phyloP scores from a whole-genome alignment of 2,888 invertebrate species.

The Caenorhabditis sp. region DNA sequence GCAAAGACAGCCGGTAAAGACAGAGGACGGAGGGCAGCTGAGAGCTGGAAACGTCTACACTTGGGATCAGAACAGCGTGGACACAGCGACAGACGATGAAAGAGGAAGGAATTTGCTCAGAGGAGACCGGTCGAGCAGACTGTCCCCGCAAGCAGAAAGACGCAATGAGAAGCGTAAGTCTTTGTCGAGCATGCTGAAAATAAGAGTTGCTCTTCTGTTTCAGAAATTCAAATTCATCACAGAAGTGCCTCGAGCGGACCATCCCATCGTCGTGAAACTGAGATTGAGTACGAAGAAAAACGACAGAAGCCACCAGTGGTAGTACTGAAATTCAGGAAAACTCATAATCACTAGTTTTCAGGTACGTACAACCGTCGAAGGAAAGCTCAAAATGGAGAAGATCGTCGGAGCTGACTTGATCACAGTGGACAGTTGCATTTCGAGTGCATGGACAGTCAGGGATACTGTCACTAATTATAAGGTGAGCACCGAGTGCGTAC shows the following conservation, averaged over 20 bases:
- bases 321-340: background rate
- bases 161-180: slow-evolving; percentile 54
- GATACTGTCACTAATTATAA: slow-evolving; percentile 78
- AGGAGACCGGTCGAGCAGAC: slow-evolving; percentile 40
- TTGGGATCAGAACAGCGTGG: slow-evolving; percentile 68
- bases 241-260: slow-evolving; percentile 37
- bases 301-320: slow-evolving; percentile 60
- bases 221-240: slow-evolving; percentile 54
- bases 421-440: slow-evolving; percentile 71
- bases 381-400: slow-evolving; percentile 77
- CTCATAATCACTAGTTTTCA: slow-evolving; percentile 6
- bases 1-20: slow-evolving; percentile 48
- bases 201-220: too few relatives aligned
- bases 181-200: background rate
- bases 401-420: slow-evolving; percentile 73
- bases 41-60: slow-evolving; percentile 70
- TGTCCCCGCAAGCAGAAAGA: slow-evolving; percentile 60
- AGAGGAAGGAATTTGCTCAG: slow-evolving; percentile 12
- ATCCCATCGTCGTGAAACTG: slow-evolving; percentile 41
- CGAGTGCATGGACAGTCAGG: slow-evolving; percentile 75
- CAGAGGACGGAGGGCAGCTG: slow-evolving; percentile 69
- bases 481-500: slow-evolving; percentile 33
- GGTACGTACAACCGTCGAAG: slow-evolving; percentile 78
- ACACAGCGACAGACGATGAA: slow-evolving; percentile 43
- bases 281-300: slow-evolving; percentile 58